Base-by-base conservation (phyloP, 2,797 vertebrate genomes). In the Clarias fuscus region DNA sequence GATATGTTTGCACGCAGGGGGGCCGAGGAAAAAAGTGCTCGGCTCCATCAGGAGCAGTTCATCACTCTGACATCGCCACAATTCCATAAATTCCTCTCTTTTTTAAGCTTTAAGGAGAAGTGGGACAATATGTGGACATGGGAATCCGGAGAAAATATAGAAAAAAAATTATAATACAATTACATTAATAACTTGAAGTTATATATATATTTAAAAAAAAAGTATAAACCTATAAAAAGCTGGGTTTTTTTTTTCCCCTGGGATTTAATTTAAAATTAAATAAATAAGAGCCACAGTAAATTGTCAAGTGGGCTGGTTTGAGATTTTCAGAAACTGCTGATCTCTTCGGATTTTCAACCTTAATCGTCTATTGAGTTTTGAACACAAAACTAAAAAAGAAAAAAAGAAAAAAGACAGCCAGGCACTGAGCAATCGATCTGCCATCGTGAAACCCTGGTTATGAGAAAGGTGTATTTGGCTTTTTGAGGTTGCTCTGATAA, bases 1-100 rank as follows among this genome's bases (percentile, higher is more conserved):
- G 90, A 90, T 89, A 88, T 77, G 85, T 81, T 91, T 88, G 67
- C 61, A 78, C 84, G 65, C 80, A 7, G 68, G 40, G 61, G 62
- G 15, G 37, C 7, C 18, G 48, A 13, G 48, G 22, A 43, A 53
- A 48, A 67, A 67, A 82, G 5, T 33, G 43, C 43, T 20, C 0
- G 10, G 64, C 43, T 82, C 80, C 18, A 30, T 68, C 64, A 22
- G 64, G n/a, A 33, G 80, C 43, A 30, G n/a, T 68, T 82, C 43
- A 82, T 68, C 64, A 82, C 43, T 30, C 17, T 68, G 80, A 56
- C 64, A 68, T 48, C 56, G 64, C 64, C 5, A 67, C 80, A 82
- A 68, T 68, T 82, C n/a, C 17, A 68, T 30, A 67, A 30, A 68
- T 22, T 82, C 64, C n/a, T 27, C 30, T 43, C 53, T 53, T 53